phyloP scores from a whole-genome alignment of 1,140 invertebrate species.

The Hypsibius dujardini region DNA sequence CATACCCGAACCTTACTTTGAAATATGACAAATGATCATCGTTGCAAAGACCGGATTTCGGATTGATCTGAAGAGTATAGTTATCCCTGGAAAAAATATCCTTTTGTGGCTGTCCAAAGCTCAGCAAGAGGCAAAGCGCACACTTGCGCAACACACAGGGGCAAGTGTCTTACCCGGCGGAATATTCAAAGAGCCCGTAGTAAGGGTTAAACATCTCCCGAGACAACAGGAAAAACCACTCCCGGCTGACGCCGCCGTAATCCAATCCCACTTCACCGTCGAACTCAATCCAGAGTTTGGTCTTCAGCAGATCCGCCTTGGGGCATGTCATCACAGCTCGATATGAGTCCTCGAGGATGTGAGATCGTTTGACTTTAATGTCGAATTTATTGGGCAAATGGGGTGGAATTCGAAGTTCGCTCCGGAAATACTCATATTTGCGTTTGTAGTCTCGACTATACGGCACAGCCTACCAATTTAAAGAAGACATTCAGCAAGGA shows the following conservation, averaged over 20 bases:
- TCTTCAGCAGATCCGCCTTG: conserved; percentile 72
- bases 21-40: conserved; percentile 95
- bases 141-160: background rate
- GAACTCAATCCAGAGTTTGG: conserved; percentile 96
- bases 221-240: conserved; percentile 95
- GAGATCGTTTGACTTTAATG: conserved; percentile 69
- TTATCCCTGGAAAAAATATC: conserved; percentile 54
- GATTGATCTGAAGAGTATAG: conserved; percentile 97
- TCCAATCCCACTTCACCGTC: conserved; percentile 90
- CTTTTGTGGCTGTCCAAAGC: background rate
- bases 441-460: conserved; percentile 95
- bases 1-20: conserved; percentile 30
- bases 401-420: conserved; percentile 76
- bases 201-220: conserved; percentile 99
- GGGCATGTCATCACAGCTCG: conserved; percentile 64
- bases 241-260: conserved; percentile 85
- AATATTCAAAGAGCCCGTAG: conserved; percentile 96
- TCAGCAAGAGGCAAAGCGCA: too few relatives aligned
- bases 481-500: too few relatives aligned
- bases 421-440: conserved; percentile 95
- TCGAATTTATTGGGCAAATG: conserved; percentile 96
- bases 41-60: conserved; percentile 84
- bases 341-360: conserved; percentile 82
- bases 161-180: conserved; percentile 58
- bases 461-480: conserved; percentile 52